phyloP scores from a whole-genome alignment of 2,797 vertebrate genomes.

The Tragopan temminckii region DNA sequence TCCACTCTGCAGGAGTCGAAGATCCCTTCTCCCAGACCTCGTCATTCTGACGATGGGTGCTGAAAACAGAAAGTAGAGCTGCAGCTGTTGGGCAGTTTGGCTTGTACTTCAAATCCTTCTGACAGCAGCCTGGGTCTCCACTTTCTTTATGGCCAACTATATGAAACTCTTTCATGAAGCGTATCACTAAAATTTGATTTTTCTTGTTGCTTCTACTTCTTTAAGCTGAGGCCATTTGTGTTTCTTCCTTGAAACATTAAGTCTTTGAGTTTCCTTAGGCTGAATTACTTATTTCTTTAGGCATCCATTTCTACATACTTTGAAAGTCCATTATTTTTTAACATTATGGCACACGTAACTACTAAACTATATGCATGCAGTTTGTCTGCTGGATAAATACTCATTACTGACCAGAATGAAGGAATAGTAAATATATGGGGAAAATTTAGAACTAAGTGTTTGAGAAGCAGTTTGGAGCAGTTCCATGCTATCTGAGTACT shows the following conservation, averaged over 20 bases:
- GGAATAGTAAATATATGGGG: not conserved
- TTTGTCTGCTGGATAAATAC: not conserved
- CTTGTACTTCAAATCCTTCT: slow-evolving; percentile 1
- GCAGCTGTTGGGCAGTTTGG: not conserved
- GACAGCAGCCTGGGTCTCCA: not conserved
- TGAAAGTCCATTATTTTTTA: not conserved
- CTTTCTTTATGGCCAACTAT: not conserved
- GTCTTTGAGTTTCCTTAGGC: not conserved
- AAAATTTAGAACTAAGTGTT: slow-evolving; percentile 24
- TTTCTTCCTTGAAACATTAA: not conserved
- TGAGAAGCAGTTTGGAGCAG: slow-evolving; percentile 43
- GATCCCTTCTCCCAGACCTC: not conserved
- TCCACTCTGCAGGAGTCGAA: not conserved
- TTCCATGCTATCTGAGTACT: slow-evolving; percentile 63
- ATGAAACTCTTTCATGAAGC: not conserved
- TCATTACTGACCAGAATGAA: not conserved
- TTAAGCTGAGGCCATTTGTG: not conserved
- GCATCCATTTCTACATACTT: not conserved
- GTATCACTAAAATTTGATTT: not conserved
- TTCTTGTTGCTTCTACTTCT: not conserved
- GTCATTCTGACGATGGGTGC: not conserved
- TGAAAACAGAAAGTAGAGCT: not conserved
- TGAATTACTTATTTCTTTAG: slow-evolving; percentile 22
- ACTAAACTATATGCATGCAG: not conserved
- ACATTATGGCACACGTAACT: not conserved